phyloP scores from a whole-genome alignment of 1,140 invertebrate species.

The Littorina saxatilis region DNA sequence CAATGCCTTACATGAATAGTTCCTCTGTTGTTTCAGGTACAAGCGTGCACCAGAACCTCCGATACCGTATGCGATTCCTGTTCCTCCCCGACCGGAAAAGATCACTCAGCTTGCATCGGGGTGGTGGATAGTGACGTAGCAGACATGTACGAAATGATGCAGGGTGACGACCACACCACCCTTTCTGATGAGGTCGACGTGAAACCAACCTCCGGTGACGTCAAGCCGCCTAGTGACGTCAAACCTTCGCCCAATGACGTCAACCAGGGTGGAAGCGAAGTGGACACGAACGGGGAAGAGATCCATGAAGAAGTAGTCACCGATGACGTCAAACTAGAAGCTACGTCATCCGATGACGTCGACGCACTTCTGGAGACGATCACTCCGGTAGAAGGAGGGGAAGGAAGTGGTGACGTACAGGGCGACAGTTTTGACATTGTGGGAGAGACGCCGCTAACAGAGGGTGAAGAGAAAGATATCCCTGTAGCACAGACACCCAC shows the following conservation, averaged over 20 bases:
- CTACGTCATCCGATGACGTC: background rate
- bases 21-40: background rate
- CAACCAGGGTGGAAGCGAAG: too few relatives aligned
- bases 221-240: background rate
- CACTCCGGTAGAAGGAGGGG: background rate
- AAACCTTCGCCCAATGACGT: background rate
- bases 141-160: background rate
- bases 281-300: too few relatives aligned
- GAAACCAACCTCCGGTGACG: background rate
- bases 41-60: slow-evolving; percentile 11
- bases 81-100: background rate
- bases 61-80: slow-evolving; percentile 17
- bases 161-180: background rate
- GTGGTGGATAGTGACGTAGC: background rate
- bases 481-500: background rate
- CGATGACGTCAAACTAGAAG: background rate
- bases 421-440: background rate
- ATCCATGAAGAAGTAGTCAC: too few relatives aligned
- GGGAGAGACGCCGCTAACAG: background rate
- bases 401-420: background rate
- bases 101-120: background rate
- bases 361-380: background rate
- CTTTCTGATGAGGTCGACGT: background rate
- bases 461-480: too few relatives aligned
- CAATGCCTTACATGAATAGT: too few relatives aligned